These are phyloP conservation scores for Bombus sibiricus DNA, from an alignment of 1,140 invertebrate species.

Conservation along the genomic window DNA sequence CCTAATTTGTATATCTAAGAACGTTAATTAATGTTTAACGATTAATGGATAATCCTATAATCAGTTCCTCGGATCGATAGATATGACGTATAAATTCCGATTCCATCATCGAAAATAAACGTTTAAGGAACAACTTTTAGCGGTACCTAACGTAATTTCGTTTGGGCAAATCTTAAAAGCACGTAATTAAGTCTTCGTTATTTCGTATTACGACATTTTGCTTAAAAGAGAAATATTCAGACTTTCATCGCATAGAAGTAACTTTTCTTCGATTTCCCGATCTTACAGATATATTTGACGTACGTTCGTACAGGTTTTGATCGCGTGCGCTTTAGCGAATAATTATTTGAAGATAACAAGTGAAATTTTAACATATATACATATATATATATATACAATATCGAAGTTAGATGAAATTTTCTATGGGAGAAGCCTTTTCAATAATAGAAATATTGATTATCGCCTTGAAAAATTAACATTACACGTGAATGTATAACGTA, in stretches of 20 bases:
- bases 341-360: conserved; percentile 18
- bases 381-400: neutral
- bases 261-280: neutral
- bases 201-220: neutral
- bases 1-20: conserved; percentile 22
- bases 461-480: too few species aligned
- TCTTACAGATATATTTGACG: neutral
- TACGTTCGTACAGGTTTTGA: neutral
- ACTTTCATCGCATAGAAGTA: neutral
- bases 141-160: neutral
- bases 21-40: conserved; percentile 7
- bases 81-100: neutral
- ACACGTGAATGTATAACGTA: too few species aligned
- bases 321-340: neutral
- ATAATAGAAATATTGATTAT: neutral
- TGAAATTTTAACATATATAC: neutral
- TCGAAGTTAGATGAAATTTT: neutral
- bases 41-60: neutral
- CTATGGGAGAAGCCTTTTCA: neutral
- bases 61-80: conserved; percentile 12
- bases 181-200: neutral
- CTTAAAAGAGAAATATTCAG: neutral
- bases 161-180: neutral
- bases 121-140: neutral
- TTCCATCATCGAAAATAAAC: conserved; percentile 13